phyloP scores from a whole-genome alignment of 2,113 vertebrate genomes.

The Pristiophorus japonicus region DNA sequence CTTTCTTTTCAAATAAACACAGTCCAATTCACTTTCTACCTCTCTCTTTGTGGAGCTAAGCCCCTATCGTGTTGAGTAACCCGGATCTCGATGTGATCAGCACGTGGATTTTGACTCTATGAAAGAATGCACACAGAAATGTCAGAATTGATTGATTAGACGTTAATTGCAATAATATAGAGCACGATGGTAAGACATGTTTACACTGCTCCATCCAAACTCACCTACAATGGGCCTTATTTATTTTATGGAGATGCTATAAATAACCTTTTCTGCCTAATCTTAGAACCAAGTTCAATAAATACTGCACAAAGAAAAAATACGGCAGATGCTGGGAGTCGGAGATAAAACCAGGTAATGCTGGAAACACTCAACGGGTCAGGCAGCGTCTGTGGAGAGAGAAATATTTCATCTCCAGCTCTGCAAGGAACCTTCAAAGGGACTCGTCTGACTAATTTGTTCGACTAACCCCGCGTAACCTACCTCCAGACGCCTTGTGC shows the following conservation, averaged over 20 bases:
- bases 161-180: neutral
- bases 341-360: too few species aligned
- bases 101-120: neutral
- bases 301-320: neutral
- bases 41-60: neutral
- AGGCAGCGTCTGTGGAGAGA: too few species aligned
- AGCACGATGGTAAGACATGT: neutral
- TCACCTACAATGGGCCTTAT: neutral
- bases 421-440: too few species aligned
- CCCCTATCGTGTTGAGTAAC: neutral
- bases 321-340: too few species aligned
- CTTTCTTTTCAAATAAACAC: neutral
- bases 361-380: too few species aligned
- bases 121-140: neutral
- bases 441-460: too few species aligned
- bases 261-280: neutral
- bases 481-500: too few species aligned
- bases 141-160: neutral
- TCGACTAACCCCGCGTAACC: too few species aligned
- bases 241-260: neutral
- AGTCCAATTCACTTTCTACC: neutral
- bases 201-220: neutral
- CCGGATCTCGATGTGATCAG: neutral
- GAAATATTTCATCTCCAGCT: too few species aligned
- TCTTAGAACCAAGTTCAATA: neutral